A percentile compares a stretch with the other conserved stretches of the same genome.
Conservation (phyloP, 2,797 vertebrate genomes). For the Lindbergichthys nudifrons region DNA sequence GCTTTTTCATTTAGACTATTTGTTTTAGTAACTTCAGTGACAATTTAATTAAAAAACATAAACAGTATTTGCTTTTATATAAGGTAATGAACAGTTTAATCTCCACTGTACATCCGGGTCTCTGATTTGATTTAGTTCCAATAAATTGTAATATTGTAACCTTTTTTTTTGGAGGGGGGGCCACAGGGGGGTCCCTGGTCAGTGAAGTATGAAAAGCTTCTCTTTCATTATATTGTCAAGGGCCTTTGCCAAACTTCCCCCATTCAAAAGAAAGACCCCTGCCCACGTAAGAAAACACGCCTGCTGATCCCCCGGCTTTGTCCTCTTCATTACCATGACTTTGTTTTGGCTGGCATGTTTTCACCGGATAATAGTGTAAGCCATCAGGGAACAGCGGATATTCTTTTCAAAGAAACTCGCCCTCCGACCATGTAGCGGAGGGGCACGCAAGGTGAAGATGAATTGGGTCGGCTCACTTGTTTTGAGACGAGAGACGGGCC, state of each 20-base stretch:
- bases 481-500: slow-evolving; percentile 66
- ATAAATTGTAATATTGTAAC: too few relatives aligned
- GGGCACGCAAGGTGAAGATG: slow-evolving; percentile 71
- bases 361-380: slow-evolving; percentile 35
- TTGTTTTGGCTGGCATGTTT: slow-evolving; percentile 49
- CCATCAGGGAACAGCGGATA: slow-evolving; percentile 38
- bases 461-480: slow-evolving; percentile 65
- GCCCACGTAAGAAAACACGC: not conserved
- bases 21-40: too few relatives aligned
- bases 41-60: too few relatives aligned
- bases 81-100: too few relatives aligned
- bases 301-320: slow-evolving; percentile 3
- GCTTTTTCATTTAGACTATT: too few relatives aligned
- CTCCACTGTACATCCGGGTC: too few relatives aligned
- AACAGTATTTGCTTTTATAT: too few relatives aligned
- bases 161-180: too few relatives aligned
- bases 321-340: slow-evolving; percentile 48
- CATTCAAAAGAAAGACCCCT: not conserved
- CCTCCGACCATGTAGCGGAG: slow-evolving; percentile 53
- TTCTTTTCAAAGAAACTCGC: slow-evolving; percentile 46
- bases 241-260: not conserved
- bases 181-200: too few relatives aligned
- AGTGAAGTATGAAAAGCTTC: too few relatives aligned
- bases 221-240: not conserved
- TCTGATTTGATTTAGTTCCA: too few relatives aligned